phyloP scores from a whole-genome alignment of 1,140 invertebrate genomes.

The Bombus breviceps region DNA sequence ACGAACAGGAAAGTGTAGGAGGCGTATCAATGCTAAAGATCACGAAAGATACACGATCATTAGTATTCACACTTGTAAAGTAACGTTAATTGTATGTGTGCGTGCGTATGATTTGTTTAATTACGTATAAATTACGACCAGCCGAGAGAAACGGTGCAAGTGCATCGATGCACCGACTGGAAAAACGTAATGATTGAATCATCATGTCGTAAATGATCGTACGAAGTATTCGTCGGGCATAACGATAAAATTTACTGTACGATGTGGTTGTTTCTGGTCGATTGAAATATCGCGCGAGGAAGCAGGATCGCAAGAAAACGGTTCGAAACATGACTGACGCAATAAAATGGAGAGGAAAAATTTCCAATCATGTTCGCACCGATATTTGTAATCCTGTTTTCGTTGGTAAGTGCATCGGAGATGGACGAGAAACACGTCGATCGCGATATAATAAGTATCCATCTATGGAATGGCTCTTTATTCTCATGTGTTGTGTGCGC shows the following conservation, averaged over 20 bases:
- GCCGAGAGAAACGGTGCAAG: background rate
- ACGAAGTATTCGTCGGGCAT: background rate
- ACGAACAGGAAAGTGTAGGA: constrained; percentile 6
- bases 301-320: background rate
- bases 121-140: constrained; percentile 23
- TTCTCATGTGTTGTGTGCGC: constrained; percentile 42
- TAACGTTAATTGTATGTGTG: constrained; percentile 34
- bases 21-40: constrained; percentile 8
- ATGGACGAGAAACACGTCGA: constrained; percentile 8
- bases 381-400: constrained; percentile 36
- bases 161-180: constrained; percentile 2
- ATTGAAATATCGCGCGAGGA: background rate
- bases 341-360: background rate
- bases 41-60: background rate
- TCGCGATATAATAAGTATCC: background rate
- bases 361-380: background rate
- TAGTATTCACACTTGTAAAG: background rate
- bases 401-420: constrained; percentile 9
- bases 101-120: constrained; percentile 26
- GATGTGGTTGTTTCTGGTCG: background rate
- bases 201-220: background rate
- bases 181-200: background rate
- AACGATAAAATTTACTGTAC: background rate
- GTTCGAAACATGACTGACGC: too few relatives aligned
- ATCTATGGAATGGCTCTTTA: constrained; percentile 1